Evolutionary conservation across 2,797 vertebrate species (phyloP).

Genomic region (Zalophus californianus): DNA sequence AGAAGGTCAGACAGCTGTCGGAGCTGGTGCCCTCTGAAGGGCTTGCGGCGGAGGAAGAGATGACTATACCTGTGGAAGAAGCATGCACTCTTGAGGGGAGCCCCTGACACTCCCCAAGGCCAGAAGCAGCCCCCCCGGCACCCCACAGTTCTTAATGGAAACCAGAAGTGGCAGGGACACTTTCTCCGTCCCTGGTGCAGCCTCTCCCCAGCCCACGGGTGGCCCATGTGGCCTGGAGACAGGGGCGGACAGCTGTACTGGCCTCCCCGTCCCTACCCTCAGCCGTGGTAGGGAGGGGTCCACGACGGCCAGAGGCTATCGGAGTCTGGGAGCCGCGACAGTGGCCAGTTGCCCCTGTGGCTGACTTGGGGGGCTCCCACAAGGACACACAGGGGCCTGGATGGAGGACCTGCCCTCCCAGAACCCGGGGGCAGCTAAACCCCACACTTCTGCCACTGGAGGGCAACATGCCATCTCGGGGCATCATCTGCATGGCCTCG

Average conservation of each 20-base stretch:
- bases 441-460: neutral
- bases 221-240: accelerated
- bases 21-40: constrained; percentile 95
- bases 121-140: too few relatives aligned
- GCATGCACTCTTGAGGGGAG: accelerated
- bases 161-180: neutral
- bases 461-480: accelerated
- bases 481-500: accelerated
- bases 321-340: neutral
- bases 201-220: accelerated
- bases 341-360: neutral
- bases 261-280: neutral
- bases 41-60: constrained; percentile 86
- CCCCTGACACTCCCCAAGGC: accelerated
- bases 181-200: accelerated
- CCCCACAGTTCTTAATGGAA: accelerated
- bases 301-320: accelerated
- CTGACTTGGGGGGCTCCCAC: neutral
- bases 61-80: constrained; percentile 90
- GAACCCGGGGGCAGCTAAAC: neutral
- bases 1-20: constrained; percentile 94
- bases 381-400: neutral
- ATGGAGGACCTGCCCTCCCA: neutral
- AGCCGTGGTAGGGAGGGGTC: accelerated
- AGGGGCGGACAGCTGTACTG: neutral